Evolutionary conservation across 2,888 invertebrate species (phyloP), one percentile per base, ranked within the genome.

Genomic region (Melanotus villosus): DNA sequence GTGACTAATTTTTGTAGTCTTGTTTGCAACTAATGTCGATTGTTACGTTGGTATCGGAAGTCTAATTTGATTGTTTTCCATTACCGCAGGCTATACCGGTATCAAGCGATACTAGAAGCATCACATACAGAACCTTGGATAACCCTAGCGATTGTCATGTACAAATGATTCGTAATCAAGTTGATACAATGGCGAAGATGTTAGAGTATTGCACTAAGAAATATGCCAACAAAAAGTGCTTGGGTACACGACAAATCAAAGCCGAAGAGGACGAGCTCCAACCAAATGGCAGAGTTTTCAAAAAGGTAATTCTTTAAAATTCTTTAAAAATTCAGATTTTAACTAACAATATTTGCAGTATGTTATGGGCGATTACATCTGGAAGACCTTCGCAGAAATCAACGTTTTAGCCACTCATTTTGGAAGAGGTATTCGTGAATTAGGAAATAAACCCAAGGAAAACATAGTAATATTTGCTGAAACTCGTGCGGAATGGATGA

Each of bases 401-500:
- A 92, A 95, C 80, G 85, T 87, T n/a, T 87, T 92, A 81, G 92
- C 96, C 2, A 85, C 89, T 0, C 87, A 91, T 77, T 93, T 99
- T 84, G 95, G 95, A 52, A 91, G 91, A 65, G 99, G 98, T 0
- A 87, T 99, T 72, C 88, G 92, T 38, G 92, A 91, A 79, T 85
- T 95, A 34, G 97, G 96, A 23, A 90, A 93, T 78, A 84, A 86
- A 76, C 91, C 93, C 6, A 88, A 89, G 7, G 86, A 90, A 71
- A 95, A 94, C 84, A 89, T 99, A 75, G 96, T 95, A 63, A 92
- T 99, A 80, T 99, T 98, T 87, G 97, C 98, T 0, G 99, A 99
- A 86, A 99, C 99, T 0, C 89, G 98, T 76, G 95, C 95, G 52
- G 99, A 99, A 86, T 99, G 99, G 99, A 93, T 99, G 92, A 88